Conservation (phyloP, 2,113 vertebrate genomes). For the Bucco capensis region DNA sequence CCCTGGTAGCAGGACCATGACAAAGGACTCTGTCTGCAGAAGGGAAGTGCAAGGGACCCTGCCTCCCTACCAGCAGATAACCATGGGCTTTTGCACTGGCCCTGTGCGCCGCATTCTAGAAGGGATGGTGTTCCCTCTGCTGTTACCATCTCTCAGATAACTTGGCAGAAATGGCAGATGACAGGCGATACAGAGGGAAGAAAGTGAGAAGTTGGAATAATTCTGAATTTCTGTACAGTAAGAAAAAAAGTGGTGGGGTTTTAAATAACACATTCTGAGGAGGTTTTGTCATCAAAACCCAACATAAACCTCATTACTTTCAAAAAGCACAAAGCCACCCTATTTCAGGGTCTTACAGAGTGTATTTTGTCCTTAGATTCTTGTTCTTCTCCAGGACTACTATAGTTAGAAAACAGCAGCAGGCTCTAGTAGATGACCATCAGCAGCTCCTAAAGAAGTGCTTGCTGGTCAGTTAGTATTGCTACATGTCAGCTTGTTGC, state of each 20-base stretch:
- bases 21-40: neutral
- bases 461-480: neutral
- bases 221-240: neutral
- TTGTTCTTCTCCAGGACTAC: neutral
- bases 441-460: neutral
- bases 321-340: neutral
- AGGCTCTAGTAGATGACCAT: neutral
- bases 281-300: neutral
- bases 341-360: neutral
- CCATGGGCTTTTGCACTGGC: fast-evolving
- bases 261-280: neutral
- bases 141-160: fast-evolving
- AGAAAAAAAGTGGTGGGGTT: neutral
- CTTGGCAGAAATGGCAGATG: neutral
- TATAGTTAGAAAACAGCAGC: neutral
- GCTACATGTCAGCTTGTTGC: neutral
- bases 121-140: neutral
- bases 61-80: neutral
- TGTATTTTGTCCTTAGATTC: neutral
- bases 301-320: neutral
- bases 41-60: neutral
- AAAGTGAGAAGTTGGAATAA: neutral
- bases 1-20: neutral
- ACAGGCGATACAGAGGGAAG: neutral
- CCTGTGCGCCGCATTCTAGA: fast-evolving